Evolutionary conservation across 2,113 vertebrate genomes (phyloP).

Genomic region (Antechinus flavipes): DNA sequence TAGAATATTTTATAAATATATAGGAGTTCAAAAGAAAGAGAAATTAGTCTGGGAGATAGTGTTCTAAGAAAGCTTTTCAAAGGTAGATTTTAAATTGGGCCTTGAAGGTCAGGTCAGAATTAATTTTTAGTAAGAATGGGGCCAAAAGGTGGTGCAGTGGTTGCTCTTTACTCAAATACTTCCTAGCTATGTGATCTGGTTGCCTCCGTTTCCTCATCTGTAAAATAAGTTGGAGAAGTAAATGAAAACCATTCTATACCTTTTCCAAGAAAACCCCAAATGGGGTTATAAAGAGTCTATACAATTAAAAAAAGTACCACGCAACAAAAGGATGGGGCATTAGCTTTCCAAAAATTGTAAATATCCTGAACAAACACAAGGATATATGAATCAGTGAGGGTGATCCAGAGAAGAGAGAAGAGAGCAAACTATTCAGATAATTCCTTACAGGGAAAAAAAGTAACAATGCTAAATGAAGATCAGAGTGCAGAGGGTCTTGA

Average conservation of each 20-base stretch:
- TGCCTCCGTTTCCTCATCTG: not conserved
- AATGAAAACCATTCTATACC: too few species aligned
- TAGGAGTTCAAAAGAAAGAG: not conserved
- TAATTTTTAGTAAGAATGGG: not conserved
- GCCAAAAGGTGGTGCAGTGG: not conserved
- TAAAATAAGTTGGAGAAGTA: not conserved
- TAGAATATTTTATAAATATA: not conserved
- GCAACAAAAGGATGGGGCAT: not conserved
- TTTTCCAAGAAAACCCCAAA: too few species aligned
- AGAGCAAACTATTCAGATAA: not conserved
- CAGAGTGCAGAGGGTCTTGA: not conserved
- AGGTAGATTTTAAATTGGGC: not conserved
- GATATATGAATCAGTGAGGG: not conserved
- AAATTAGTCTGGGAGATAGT: not conserved
- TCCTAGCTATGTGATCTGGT: not conserved
- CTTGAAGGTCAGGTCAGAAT: not conserved
- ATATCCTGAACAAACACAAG: not conserved
- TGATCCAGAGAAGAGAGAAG: too few species aligned
- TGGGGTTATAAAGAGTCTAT: not conserved
- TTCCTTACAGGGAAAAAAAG: not conserved
- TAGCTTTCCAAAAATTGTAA: not conserved
- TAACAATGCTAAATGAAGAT: rapidly evolving
- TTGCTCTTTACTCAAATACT: not conserved
- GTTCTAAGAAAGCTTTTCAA: not conserved
- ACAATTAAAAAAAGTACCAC: too few species aligned